These are phyloP conservation scores for Bettongia penicillata DNA, from an alignment of 2,113 vertebrate genomes.

Conservation along the genomic window DNA sequence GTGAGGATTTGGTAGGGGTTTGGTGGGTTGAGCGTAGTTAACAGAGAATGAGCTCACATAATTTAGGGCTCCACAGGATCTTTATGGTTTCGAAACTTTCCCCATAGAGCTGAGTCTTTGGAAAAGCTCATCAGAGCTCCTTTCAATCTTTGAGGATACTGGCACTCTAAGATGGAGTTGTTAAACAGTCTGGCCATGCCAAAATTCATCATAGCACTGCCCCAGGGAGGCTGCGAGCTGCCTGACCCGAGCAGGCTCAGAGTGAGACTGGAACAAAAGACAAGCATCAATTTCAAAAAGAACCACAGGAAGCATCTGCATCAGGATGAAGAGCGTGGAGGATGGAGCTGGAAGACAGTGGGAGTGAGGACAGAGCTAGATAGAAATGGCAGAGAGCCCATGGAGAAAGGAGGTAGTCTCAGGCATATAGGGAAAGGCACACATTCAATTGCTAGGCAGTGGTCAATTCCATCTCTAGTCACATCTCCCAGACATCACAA, in stretches of 20 bases:
- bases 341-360: constrained; percentile 63
- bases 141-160: constrained; percentile 67
- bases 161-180: constrained; percentile 69
- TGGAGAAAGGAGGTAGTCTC: constrained; percentile 31
- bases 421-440: constrained; percentile 38
- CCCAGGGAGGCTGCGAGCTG: constrained; percentile 74
- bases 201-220: constrained; percentile 77
- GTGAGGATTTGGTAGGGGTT: constrained; percentile 63
- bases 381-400: constrained; percentile 3
- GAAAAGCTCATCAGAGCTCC: constrained; percentile 67
- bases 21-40: background rate
- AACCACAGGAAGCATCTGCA: constrained; percentile 68
- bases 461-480: constrained; percentile 41
- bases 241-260: constrained; percentile 64
- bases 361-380: constrained; percentile 47
- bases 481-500: constrained; percentile 48
- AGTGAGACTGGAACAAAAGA: constrained; percentile 74
- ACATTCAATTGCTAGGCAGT: constrained; percentile 22
- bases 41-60: constrained; percentile 47
- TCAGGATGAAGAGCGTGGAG: constrained; percentile 65
- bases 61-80: constrained; percentile 57
- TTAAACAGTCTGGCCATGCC: constrained; percentile 74
- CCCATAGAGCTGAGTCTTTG: constrained; percentile 62
- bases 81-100: constrained; percentile 62
- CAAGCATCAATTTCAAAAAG: constrained; percentile 77